Evolutionary conservation across 2,113 vertebrate species (phyloP), one percentile per base, ranked within the genome.

Genomic region (Halichoerus grypus): DNA sequence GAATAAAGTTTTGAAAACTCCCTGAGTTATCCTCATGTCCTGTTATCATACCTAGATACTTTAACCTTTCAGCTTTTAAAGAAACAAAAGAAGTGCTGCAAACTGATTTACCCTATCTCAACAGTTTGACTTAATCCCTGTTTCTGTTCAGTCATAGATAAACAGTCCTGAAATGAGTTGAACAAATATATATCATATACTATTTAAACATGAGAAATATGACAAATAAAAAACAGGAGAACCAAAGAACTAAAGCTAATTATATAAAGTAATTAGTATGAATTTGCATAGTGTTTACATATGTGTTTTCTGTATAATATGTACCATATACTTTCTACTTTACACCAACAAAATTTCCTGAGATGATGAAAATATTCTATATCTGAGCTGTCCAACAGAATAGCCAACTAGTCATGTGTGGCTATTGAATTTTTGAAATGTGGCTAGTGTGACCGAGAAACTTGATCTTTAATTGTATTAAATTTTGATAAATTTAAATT

Each of bases 61-160:
- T 71, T 79, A 71, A 92, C 10, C 12, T 96, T 97, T 83, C 39
- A 88, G 5, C 59, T 96, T 96, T 95, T 87, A 92, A 71, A 89
- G 55, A 86, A 53, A 18, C 79, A 59, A 92, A 95, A 72, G 55
- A 94, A 93, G 90, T 96, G 16, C n/a, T 71, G 28, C 72, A 24
- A 67, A 91, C 19, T 42, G 16, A 84, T 84, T 79, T 84, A 21
- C 24, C 42, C 7, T 86, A 49, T 72, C 16, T 82, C 67, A 86
- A 31, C 5, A 22, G 22, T 82, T 85, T 71, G 57, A 89, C 6
- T 74, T 91, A 95, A 87, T 82, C n/a, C 51, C 36, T 53, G 2
- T 88, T 83, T 92, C 19, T 90, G 6, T 36, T 85, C 31, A 90
- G 53, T 49, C 65, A 63, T 39, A 88, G 57, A 65, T 72, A 74